A percentile compares a stretch with the other conserved stretches of the same genome.
Conservation (phyloP, 2,888 invertebrate species). For the Anthoptus insignis region DNA sequence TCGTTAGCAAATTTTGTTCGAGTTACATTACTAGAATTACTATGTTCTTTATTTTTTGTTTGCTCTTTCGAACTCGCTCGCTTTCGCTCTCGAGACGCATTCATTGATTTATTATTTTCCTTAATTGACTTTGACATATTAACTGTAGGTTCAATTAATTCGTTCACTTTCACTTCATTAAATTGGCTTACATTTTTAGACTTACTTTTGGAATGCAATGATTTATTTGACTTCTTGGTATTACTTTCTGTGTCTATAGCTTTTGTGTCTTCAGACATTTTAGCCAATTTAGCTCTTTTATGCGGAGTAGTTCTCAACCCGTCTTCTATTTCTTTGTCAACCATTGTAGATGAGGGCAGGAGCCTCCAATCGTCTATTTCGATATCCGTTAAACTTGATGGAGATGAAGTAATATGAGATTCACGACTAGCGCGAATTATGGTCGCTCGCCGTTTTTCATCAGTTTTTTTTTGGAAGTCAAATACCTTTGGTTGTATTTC, state of each 20-base stretch:
- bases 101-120: slow-evolving; percentile 16
- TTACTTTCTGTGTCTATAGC: slow-evolving; percentile 48
- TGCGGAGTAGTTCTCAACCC: slow-evolving; percentile 56
- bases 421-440: slow-evolving; percentile 54
- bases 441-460: slow-evolving; percentile 50
- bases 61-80: not conserved
- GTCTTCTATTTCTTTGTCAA: slow-evolving; percentile 66
- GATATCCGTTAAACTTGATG: slow-evolving; percentile 67
- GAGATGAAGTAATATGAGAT: slow-evolving; percentile 53
- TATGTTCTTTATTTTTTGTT: not conserved
- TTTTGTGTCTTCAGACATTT: slow-evolving; percentile 59
- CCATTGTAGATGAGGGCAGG: slow-evolving; percentile 80
- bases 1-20: not conserved
- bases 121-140: not conserved
- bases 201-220: slow-evolving; percentile 51
- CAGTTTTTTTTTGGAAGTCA: slow-evolving; percentile 59
- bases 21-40: slow-evolving; percentile 14
- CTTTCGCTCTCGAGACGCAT: slow-evolving; percentile 11
- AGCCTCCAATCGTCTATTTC: slow-evolving; percentile 77
- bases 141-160: slow-evolving; percentile 5
- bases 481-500: slow-evolving; percentile 71
- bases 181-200: slow-evolving; percentile 46
- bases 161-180: slow-evolving; percentile 3
- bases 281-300: slow-evolving; percentile 62
- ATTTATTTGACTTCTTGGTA: slow-evolving; percentile 55